Evolutionary conservation across 2,113 vertebrate species (phyloP).

Genomic region (Gorilla gorilla): DNA sequence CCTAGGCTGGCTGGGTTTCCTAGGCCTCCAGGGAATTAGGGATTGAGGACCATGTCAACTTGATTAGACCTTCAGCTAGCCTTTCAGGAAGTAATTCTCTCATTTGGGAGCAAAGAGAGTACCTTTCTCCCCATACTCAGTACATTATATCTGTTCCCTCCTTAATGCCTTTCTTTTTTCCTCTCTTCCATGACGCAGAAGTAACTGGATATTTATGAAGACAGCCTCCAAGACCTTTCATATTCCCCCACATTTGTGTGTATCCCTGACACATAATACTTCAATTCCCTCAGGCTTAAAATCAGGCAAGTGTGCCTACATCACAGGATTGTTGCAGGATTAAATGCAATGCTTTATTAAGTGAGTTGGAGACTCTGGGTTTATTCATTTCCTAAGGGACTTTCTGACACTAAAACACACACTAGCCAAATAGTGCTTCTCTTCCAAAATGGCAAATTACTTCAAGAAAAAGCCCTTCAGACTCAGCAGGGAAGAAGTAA

Average conservation of each 20-base stretch:
- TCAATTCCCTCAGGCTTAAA: conserved; percentile 12
- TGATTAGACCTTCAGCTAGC: conserved; percentile 33
- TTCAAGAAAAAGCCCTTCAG: conserved; percentile 38
- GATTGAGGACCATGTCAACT: neutral
- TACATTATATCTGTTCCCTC: neutral
- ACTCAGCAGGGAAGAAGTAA: neutral
- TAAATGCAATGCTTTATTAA: conserved; percentile 5
- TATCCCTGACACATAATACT: neutral
- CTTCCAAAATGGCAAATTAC: neutral
- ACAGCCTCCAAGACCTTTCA: neutral
- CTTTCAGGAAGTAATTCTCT: conserved; percentile 20
- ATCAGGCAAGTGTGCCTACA: neutral
- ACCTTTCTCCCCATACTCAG: neutral
- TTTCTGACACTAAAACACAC: conserved; percentile 22
- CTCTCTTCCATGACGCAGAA: neutral
- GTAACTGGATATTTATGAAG: neutral
- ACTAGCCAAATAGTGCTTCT: neutral
- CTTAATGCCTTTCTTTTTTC: neutral
- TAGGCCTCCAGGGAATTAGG: conserved; percentile 16
- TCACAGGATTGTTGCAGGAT: neutral
- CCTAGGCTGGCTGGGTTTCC: neutral
- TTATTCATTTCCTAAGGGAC: conserved; percentile 20
- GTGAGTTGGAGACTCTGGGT: neutral
- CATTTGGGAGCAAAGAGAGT: neutral
- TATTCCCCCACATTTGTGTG: neutral